These are phyloP conservation scores for Pinctada fucata DNA, from an alignment of 2,888 invertebrate species.

Conservation along the genomic window DNA sequence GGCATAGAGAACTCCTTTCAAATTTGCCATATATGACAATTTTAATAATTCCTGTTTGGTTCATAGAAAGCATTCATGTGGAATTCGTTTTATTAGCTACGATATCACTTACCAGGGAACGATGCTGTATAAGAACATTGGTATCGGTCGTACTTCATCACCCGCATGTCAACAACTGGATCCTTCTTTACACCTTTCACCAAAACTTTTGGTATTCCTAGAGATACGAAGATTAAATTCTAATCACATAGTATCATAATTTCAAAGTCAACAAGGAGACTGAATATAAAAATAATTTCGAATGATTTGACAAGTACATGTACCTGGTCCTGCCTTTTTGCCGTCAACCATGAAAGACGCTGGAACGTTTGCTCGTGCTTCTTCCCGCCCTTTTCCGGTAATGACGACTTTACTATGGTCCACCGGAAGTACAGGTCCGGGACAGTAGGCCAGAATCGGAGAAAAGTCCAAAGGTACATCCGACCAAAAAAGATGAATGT, in stretches of 20 bases:
- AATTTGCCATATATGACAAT: too few relatives aligned
- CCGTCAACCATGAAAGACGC: constrained; percentile 96
- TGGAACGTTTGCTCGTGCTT: constrained; percentile 93
- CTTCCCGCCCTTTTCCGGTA: constrained; percentile 91
- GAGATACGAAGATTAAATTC: neutral
- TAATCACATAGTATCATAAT: neutral
- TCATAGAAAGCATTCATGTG: too few relatives aligned
- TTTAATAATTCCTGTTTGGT: too few relatives aligned
- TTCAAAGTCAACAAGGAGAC: too few relatives aligned
- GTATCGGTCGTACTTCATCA: constrained; percentile 91
- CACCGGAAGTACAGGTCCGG: constrained; percentile 65
- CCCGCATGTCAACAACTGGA: constrained; percentile 86
- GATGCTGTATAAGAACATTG: constrained; percentile 93
- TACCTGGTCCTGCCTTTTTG: constrained; percentile 84
- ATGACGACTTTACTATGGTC: constrained; percentile 78
- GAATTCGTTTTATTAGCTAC: too few relatives aligned
- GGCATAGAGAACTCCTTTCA: too few relatives aligned
- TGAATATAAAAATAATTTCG: too few relatives aligned
- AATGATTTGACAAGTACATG: too few relatives aligned
- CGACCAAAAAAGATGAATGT: constrained; percentile 87
- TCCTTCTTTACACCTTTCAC: constrained; percentile 87
- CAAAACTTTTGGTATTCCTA: constrained; percentile 85
- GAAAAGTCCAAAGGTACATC: constrained; percentile 86
- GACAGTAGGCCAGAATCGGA: constrained; percentile 81
- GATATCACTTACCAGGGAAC: constrained; percentile 75